phyloP scores from a whole-genome alignment of 2,797 vertebrate genomes.

The Eulemur mongoz region DNA sequence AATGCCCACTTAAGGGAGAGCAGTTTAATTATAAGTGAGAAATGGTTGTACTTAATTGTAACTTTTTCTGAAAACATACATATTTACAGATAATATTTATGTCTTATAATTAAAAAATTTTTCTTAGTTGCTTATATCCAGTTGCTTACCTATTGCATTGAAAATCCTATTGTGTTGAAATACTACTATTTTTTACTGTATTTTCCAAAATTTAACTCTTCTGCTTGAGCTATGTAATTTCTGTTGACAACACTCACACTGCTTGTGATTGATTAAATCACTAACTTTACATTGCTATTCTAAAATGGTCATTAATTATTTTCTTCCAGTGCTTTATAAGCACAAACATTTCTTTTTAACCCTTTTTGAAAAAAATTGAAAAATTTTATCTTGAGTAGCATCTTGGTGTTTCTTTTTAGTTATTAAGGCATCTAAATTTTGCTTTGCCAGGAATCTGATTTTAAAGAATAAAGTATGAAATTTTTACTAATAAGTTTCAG shows the following conservation, averaged over 20 bases:
- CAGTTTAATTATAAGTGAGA: neutral
- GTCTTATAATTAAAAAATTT: neutral
- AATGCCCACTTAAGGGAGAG: neutral
- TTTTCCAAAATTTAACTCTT: neutral
- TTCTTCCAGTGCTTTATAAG: neutral
- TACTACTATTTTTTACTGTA: neutral
- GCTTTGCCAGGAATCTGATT: conserved; percentile 3
- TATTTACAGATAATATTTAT: neutral
- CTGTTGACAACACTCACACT: neutral
- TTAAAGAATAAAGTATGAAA: conserved; percentile 5
- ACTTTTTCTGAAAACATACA: neutral
- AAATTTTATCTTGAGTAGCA: neutral
- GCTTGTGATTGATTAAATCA: neutral
- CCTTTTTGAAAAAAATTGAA: neutral
- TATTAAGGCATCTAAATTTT: neutral
- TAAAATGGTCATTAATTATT: neutral
- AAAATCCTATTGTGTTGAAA: neutral
- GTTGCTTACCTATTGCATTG: neutral
- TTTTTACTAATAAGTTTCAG: neutral
- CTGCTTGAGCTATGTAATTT: neutral
- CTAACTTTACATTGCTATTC: neutral
- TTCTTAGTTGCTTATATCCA: neutral
- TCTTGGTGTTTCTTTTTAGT: neutral
- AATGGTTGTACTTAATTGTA: neutral
- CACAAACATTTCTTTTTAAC: neutral